Evolutionary conservation across 2,888 invertebrate genomes (phyloP), one percentile per base, ranked within the genome.

Genomic region (Amiota mariae): DNA sequence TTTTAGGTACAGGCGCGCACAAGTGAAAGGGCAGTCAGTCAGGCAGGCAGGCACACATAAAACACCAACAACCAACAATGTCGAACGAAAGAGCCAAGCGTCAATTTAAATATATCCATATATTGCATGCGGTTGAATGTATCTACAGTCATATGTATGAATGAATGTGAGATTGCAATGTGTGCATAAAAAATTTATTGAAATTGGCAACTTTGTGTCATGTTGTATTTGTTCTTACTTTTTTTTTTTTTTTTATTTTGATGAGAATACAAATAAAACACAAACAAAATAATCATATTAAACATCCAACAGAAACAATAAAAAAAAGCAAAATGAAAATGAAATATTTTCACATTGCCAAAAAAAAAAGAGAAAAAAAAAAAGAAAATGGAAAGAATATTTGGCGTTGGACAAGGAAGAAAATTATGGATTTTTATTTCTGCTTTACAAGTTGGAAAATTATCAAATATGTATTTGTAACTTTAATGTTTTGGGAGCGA

Each of bases 71-170:
- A 79, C 84, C 78, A 80, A 85, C 84, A 79, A 77, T 80, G 77
- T 80, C 82, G 77, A 80, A 84, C 79, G 79, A 85, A 81, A 83
- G 81, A 79, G 83, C 82, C 85, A 85, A 85, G 82, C 80, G 74
- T 78, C 83, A 85, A 82, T 85, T 85, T 80, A 78, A 80, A 82
- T 79, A 77, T 79, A 76, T 78, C 75, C 78, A 76, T 79, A 77
- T 72, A 76, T 78, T 78, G 51, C 77, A 79, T 80, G 74, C 80
- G 77, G 76, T 70, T 81, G 77, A 77, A 77, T 78, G 77, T 77
- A 80, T 75, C 75, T 75, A 47, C 67, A 75, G 76, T 63, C 51
- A 67, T 66, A 8, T 57, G 24, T 36, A 72, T 13, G 47, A 13
- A 66, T 20, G 59, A 13, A 59, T 20, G 59, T 18, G 10, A n/a